Evolutionary conservation across 2,797 vertebrate species (phyloP), one percentile per base, ranked within the genome.

Genomic region (Pampus argenteus): DNA sequence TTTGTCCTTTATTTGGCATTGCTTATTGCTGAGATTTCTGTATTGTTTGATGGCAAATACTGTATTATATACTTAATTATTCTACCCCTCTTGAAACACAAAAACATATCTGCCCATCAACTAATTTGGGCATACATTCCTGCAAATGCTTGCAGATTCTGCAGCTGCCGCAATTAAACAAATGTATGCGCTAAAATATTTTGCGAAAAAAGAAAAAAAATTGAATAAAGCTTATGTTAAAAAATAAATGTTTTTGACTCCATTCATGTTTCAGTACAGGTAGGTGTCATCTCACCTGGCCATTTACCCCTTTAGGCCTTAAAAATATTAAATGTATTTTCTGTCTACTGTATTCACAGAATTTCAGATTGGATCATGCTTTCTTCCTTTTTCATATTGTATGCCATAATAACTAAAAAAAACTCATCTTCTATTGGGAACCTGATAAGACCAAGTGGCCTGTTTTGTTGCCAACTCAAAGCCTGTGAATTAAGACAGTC

Each of bases 211-310:
- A 57, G 66, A 60, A 64, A 71, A 49, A 71, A 76, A 82, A 64
- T 72, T 86, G 56, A 92, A 91, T 91, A 90, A 93, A 93, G 66
- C 74, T 69, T 49, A 49, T 74, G 73, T 82, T 67, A 25, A 47
- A 74, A 74, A 57, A 49, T 55, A 63, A 26, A 75, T 5, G 2
- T 66, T 58, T 61, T 74, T 8, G 66, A 54, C 66, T 83, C 52
- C 2, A 36, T 8, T 85, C 26, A 22, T 74, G 87, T 6, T 55
- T 62, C 11, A 44, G 22, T 8, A 66, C 1, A 8, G 3, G 34
- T 22, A 45, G 2, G n/a, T 63, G 47, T 58, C 22, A 5, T 42
- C 11, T 57, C 48, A 28, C 9, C 13, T 55, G 3, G 3, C 34
- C 9, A 29, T n/a, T 10, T 34, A 54, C 18, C 10, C 23, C 36